Percentiles rank a stretch among this genome's conserved stretches.
phyloP scores from a whole-genome alignment of 2,888 invertebrate species.

The Drosophila tanythrix region DNA sequence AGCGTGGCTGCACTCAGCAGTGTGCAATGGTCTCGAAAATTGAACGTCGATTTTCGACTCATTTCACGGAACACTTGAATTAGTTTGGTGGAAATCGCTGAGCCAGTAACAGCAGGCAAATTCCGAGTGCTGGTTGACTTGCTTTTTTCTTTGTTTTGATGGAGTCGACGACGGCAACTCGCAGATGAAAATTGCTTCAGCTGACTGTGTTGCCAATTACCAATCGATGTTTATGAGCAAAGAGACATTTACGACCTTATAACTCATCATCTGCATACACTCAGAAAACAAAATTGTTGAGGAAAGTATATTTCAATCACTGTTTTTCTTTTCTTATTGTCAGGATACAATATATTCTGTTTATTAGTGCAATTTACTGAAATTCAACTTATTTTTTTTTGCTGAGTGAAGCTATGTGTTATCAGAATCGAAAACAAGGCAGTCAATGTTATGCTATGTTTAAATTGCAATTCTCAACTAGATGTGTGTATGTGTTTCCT shows the following conservation, averaged over 20 bases:
- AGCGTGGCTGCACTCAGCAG: conserved; percentile 27
- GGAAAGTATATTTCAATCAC: not conserved
- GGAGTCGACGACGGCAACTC: conserved; percentile 52
- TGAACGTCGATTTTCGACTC: conserved; percentile 83
- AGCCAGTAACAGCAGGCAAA: conserved; percentile 9
- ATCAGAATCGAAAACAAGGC: not conserved
- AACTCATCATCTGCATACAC: not conserved
- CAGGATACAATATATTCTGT: not conserved
- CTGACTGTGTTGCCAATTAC: not conserved
- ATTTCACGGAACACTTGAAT: conserved; percentile 83
- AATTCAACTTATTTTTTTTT: not conserved
- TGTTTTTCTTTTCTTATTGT: not conserved
- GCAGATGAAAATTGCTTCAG: not conserved
- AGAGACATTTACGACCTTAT: not conserved
- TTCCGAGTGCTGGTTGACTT: conserved; percentile 30
- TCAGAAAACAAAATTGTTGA: too few species aligned
- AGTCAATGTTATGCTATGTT: not conserved
- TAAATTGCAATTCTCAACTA: not conserved
- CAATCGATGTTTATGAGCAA: not conserved
- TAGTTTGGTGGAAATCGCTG: conserved; percentile 59
- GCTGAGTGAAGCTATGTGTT: not conserved
- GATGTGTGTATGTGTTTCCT: not conserved
- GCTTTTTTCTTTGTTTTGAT: conserved; percentile 58
- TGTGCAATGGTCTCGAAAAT: conserved; percentile 83
- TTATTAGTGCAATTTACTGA: not conserved